Base-by-base conservation (phyloP, 2,888 invertebrate genomes). In the Agrotis exclamationis region DNA sequence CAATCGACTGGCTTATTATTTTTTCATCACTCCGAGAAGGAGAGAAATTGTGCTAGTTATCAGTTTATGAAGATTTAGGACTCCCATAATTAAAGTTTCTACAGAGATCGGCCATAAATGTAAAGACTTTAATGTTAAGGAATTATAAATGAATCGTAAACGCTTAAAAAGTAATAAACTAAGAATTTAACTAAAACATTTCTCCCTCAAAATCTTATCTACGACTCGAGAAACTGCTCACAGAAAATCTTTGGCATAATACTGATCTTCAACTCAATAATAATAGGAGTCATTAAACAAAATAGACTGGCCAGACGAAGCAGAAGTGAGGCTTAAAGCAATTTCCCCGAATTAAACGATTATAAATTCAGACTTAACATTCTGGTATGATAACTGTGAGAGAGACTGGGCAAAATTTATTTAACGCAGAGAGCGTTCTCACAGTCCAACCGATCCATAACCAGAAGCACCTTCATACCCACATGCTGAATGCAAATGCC, bases 401-500 rank as follows among this genome's bases (percentile, higher is more conserved):
- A 53, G 74, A n/a, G 58, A 48, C 68, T 73, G 60, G 63, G 71
- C 51, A n/a, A 74, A 83, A 82, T 80, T 84, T 84, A 85, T 85
- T 75, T 75, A 76, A 80, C 73, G 63, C 74, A 57, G 20, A 70
- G 44, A 67, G 45, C 57, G 50, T 78, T 63, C 56, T 20, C 57
- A 65, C 66, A 63, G 76, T 77, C 63, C 54, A 5, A 57, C 44
- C 68, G 48, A 77, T 80, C 78, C 65, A 83, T 85, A 82, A 79
- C 84, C 63, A 58, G 47, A 28, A 74, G 60, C 59, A 85, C 72
- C 74, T 80, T 79, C 76, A 71, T 74, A 64, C 72, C 73, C 83
- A 82, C 82, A 85, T 84, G 84, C 83, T 85, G 88, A 86, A 92
- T 91, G 91, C 90, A 91, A 92, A 92, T 91, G 82, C 85, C 90